Conservation (phyloP, 2,797 vertebrate genomes). For the Macropus fuliginosus region DNA sequence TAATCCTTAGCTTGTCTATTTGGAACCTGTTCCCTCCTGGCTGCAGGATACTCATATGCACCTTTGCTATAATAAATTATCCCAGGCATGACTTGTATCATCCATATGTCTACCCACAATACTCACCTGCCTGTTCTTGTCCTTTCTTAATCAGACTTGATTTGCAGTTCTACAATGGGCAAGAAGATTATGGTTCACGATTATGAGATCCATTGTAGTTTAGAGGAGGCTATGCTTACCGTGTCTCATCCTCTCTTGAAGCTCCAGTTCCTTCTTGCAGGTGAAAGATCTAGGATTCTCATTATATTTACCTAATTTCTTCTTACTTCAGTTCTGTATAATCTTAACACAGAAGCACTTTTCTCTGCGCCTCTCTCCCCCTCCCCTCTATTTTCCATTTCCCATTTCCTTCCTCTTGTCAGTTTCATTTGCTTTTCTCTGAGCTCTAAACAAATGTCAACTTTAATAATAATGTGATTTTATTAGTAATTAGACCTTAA, state of each 20-base stretch:
- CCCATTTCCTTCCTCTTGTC: background rate
- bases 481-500: background rate
- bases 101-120: background rate
- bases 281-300: background rate
- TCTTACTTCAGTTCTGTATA: background rate
- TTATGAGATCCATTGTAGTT: background rate
- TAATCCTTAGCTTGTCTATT: background rate
- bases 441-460: background rate
- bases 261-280: background rate
- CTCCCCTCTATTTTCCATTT: background rate
- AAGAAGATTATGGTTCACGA: background rate
- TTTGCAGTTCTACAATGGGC: background rate
- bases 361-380: background rate
- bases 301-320: background rate
- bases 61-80: background rate
- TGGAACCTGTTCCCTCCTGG: background rate
- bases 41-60: background rate
- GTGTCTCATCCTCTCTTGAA: background rate
- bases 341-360: background rate
- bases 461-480: background rate
- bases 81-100: background rate
- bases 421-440: background rate
- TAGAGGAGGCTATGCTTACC: background rate
- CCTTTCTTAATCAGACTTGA: background rate
- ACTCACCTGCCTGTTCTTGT: background rate